A percentile compares a stretch with the other conserved stretches of the same genome.
These are phyloP conservation scores for Amphipoea oculea DNA, from an alignment of 2,888 invertebrate genomes.

Conservation along the genomic window DNA sequence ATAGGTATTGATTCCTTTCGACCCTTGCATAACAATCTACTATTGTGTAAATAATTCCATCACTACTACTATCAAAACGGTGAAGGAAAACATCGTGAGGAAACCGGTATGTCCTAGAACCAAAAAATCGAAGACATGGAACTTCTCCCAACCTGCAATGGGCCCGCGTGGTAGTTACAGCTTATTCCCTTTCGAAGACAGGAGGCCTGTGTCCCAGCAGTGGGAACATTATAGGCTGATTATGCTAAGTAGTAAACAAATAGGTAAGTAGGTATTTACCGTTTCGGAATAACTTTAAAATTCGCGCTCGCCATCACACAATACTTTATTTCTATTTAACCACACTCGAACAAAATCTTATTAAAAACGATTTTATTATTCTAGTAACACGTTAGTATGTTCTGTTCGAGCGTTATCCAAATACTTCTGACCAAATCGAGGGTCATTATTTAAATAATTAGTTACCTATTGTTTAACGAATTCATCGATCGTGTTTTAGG, in stretches of 20 bases:
- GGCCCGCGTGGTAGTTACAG: neutral
- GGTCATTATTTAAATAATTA: neutral
- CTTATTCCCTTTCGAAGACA: neutral
- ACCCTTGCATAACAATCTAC: too few relatives aligned
- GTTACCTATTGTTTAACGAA: neutral
- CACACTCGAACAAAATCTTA: neutral
- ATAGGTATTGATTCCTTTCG: too few relatives aligned
- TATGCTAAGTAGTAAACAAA: neutral
- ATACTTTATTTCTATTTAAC: neutral
- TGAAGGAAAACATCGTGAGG: too few relatives aligned
- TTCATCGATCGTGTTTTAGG: slow-evolving; percentile 13
- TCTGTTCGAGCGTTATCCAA: neutral
- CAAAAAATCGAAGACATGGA: neutral
- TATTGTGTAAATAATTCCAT: too few relatives aligned
- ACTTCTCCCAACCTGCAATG: too few relatives aligned
- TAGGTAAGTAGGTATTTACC: slow-evolving; percentile 30
- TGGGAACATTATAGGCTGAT: neutral
- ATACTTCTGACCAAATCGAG: neutral
- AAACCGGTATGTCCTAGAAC: neutral
- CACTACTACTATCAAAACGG: too few relatives aligned
- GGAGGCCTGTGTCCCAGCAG: neutral
- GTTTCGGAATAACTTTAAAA: slow-evolving; percentile 49
- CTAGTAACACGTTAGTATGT: too few relatives aligned
- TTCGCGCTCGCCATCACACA: slow-evolving; percentile 32
- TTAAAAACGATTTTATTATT: neutral